phyloP scores from a whole-genome alignment of 2,113 vertebrate species.

The Pristiophorus japonicus region DNA sequence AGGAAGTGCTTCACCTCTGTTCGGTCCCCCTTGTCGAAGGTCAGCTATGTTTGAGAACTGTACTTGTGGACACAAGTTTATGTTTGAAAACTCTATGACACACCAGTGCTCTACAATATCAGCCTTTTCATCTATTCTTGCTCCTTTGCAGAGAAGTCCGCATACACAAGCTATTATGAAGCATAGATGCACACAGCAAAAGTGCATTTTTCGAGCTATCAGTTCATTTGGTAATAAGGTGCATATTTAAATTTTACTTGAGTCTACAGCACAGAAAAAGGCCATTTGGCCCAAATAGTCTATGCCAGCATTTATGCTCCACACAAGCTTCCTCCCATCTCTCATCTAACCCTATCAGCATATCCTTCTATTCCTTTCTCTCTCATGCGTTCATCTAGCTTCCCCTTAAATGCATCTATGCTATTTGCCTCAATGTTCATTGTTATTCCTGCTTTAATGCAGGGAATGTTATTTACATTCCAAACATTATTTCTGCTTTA shows the following conservation, averaged over 20 bases:
- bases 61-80: not conserved
- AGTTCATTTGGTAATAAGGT: not conserved
- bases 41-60: not conserved
- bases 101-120: no score
- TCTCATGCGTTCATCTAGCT: not conserved
- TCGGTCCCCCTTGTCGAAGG: not conserved
- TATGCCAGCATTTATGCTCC: not conserved
- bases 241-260: not conserved
- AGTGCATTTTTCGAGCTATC: not conserved
- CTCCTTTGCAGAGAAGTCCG: not conserved
- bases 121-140: not conserved
- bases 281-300: not conserved
- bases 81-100: not conserved
- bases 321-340: not conserved
- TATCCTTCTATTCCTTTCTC: not conserved
- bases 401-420: not conserved
- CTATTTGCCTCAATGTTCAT: not conserved
- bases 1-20: not conserved
- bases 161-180: not conserved
- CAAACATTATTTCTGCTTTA: constrained; percentile 9
- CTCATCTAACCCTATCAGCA: not conserved
- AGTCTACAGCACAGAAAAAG: not conserved
- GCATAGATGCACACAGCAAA: not conserved
- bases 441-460: not conserved
- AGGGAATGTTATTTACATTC: constrained; percentile 13